These are phyloP conservation scores for Amphipoea lucens DNA, from an alignment of 2,888 invertebrate species.

Conservation along the genomic window DNA sequence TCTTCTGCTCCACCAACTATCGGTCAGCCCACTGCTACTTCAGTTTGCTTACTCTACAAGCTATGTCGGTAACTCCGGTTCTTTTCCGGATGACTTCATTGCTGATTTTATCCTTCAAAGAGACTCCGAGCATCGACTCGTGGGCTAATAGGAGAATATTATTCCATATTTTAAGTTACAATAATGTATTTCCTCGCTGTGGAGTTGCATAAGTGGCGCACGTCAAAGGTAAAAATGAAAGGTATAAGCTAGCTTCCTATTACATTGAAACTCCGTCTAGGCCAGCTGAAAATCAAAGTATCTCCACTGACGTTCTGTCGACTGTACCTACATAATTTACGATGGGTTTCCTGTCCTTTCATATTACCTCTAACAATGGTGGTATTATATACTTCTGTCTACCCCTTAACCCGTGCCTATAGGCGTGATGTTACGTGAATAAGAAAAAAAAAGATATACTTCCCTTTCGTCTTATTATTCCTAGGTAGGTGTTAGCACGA, in stretches of 20 bases:
- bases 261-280: not conserved
- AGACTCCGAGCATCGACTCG: no score
- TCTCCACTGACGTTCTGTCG: not conserved
- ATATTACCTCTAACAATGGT: not conserved
- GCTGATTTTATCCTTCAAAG: no score
- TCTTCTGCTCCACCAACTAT: no score
- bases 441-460: constrained; percentile 13
- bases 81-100: no score
- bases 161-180: not conserved
- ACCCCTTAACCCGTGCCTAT: no score
- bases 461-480: constrained; percentile 25
- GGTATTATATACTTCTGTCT: not conserved
- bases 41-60: no score
- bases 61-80: no score
- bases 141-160: not conserved
- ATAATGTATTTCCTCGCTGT: not conserved
- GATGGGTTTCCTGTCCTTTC: not conserved
- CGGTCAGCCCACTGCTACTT: no score
- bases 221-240: no score
- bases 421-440: not conserved
- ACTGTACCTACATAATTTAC: not conserved
- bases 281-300: not conserved
- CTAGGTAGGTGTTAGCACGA: constrained; percentile 1
- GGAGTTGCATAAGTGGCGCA: not conserved
- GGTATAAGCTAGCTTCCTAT: not conserved